Evolutionary conservation across 2,888 invertebrate species (phyloP).

Genomic region (Lepidocyrtoides sp.): DNA sequence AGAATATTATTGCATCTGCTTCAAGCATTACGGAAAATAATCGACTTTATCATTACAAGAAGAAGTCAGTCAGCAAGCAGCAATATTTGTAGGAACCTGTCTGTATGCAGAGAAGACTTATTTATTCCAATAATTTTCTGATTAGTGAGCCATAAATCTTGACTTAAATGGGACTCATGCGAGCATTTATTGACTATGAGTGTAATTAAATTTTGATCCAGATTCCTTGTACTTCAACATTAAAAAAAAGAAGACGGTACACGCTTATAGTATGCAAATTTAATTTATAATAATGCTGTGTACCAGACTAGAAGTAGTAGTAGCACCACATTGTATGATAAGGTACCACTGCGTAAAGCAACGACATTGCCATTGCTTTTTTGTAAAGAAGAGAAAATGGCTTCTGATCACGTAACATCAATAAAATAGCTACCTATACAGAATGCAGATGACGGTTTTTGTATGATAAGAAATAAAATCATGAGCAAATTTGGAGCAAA

Average conservation of each 20-base stretch:
- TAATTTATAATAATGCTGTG: neutral
- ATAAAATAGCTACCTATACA: conserved; percentile 42
- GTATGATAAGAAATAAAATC: neutral
- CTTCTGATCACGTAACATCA: conserved; percentile 46
- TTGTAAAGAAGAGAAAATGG: conserved; percentile 22
- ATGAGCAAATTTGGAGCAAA: conserved; percentile 14
- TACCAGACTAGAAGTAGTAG: neutral
- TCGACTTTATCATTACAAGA: neutral
- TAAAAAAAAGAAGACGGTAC: neutral
- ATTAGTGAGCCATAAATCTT: conserved; percentile 71
- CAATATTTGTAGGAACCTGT: neutral
- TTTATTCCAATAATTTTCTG: conserved; percentile 48
- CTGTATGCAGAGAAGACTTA: neutral
- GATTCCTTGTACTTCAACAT: conserved; percentile 24
- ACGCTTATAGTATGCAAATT: neutral
- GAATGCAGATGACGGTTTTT: conserved; percentile 20
- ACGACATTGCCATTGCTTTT: neutral
- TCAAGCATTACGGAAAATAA: neutral
- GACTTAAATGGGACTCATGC: conserved; percentile 56
- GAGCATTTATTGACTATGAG: conserved; percentile 47
- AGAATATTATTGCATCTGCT: conserved; percentile 6
- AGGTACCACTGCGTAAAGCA: neutral
- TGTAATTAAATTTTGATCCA: conserved; percentile 71
- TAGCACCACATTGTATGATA: neutral
- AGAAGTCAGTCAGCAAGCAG: neutral